phyloP scores from a whole-genome alignment of 2,888 invertebrate genomes.

The Palloptera scutellata region DNA sequence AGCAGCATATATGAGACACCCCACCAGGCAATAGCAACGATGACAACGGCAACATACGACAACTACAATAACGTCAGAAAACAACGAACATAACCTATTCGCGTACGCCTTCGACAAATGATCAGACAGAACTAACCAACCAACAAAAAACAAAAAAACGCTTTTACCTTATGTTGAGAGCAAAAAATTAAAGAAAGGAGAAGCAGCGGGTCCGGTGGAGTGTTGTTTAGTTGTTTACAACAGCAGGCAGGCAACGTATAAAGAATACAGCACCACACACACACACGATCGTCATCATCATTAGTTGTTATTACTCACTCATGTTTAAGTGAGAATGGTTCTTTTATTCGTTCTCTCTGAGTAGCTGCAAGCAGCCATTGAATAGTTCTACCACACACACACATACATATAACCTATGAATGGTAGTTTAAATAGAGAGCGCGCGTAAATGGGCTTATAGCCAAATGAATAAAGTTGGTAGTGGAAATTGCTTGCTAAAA shows the following conservation, averaged over 20 bases:
- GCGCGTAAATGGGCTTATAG: too few relatives aligned
- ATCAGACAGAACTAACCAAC: constrained; percentile 33
- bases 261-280: not conserved
- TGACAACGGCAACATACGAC: constrained; percentile 31
- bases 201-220: not conserved
- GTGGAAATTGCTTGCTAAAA: too few relatives aligned
- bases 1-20: not conserved
- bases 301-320: too few relatives aligned
- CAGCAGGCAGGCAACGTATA: not conserved
- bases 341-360: too few relatives aligned
- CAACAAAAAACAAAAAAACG: not conserved
- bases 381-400: too few relatives aligned
- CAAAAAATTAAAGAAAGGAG: not conserved
- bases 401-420: too few relatives aligned
- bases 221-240: not conserved
- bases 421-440: too few relatives aligned
- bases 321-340: too few relatives aligned
- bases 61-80: not conserved
- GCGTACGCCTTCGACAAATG: constrained; percentile 35
- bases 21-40: constrained; percentile 37
- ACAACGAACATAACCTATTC: constrained; percentile 22
- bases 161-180: not conserved
- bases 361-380: too few relatives aligned
- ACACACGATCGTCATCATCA: too few relatives aligned
- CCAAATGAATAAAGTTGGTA: too few relatives aligned